These are phyloP conservation scores for Girardinichthys multiradiatus DNA, from an alignment of 2,113 vertebrate genomes.

Conservation along the genomic window DNA sequence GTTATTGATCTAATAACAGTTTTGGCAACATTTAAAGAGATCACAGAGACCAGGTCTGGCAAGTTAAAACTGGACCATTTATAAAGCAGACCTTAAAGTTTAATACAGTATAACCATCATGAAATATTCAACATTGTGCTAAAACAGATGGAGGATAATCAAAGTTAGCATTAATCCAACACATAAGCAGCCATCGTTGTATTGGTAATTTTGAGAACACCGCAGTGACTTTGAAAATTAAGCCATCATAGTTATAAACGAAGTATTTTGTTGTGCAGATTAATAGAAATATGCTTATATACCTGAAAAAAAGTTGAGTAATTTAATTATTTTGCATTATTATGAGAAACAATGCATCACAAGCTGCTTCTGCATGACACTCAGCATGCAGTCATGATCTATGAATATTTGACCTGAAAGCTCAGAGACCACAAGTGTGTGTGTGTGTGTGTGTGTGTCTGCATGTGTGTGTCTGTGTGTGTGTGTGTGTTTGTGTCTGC, in stretches of 20 bases:
- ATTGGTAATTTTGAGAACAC: too few relatives aligned
- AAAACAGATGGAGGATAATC: background rate
- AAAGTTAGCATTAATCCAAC: background rate
- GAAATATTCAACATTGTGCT: background rate
- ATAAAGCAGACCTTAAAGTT: too few relatives aligned
- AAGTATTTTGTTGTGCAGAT: background rate
- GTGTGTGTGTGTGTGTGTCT: conserved; percentile 14
- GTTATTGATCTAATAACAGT: too few relatives aligned
- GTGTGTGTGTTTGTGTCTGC: conserved; percentile 2
- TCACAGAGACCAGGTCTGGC: background rate
- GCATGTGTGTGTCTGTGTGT: background rate
- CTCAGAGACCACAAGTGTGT: conserved; percentile 17
- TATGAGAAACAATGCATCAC: background rate
- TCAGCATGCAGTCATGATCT: background rate
- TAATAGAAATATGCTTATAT: background rate
- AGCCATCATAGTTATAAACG: too few relatives aligned
- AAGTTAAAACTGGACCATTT: too few relatives aligned
- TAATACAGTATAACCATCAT: too few relatives aligned
- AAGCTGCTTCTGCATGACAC: background rate
- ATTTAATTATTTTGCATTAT: conserved; percentile 3
- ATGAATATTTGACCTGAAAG: conserved; percentile 40
- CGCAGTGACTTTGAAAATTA: too few relatives aligned
- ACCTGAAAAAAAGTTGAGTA: too few relatives aligned
- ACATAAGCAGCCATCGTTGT: too few relatives aligned
- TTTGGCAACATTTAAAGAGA: too few relatives aligned